Evolutionary conservation across 2,797 vertebrate species (phyloP).

Genomic region (Labroides dimidiatus): DNA sequence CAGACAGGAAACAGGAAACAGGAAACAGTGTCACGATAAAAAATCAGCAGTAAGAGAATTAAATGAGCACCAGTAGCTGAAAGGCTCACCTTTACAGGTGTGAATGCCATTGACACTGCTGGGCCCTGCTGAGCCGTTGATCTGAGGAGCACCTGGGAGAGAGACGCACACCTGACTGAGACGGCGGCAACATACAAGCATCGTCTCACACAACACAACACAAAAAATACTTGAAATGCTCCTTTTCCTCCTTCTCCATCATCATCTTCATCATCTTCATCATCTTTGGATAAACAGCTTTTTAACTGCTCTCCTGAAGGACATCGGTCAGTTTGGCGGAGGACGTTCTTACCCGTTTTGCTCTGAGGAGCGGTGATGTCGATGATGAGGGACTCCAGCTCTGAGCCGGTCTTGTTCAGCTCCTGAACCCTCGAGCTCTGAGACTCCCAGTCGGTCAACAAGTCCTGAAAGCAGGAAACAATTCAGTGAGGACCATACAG

Average conservation of each 20-base stretch:
- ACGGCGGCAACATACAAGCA: constrained; percentile 44
- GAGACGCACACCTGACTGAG: constrained; percentile 73
- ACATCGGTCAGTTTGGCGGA: constrained; percentile 3
- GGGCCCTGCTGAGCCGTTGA: constrained; percentile 83
- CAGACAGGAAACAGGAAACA: no score
- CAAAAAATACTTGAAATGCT: not conserved
- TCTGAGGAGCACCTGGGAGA: constrained; percentile 89
- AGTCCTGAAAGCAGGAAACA: constrained; percentile 78
- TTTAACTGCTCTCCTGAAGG: constrained; percentile 4
- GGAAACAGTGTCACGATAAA: no score
- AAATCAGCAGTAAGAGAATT: constrained; percentile 5
- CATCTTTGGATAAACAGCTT: not conserved
- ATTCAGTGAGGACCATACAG: not conserved
- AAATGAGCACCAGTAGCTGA: no score
- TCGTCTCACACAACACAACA: constrained; percentile 4
- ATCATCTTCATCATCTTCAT: not conserved
- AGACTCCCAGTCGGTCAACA: constrained; percentile 90
- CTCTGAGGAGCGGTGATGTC: constrained; percentile 90
- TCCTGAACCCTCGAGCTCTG: constrained; percentile 88
- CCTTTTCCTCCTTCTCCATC: not conserved
- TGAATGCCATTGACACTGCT: constrained; percentile 98
- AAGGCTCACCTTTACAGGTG: constrained; percentile 99
- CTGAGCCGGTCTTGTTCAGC: constrained; percentile 87
- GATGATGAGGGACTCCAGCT: constrained; percentile 92
- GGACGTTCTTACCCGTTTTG: constrained; percentile 86